phyloP scores from a whole-genome alignment of 2,797 vertebrate genomes.

The Rachycentron canadum region DNA sequence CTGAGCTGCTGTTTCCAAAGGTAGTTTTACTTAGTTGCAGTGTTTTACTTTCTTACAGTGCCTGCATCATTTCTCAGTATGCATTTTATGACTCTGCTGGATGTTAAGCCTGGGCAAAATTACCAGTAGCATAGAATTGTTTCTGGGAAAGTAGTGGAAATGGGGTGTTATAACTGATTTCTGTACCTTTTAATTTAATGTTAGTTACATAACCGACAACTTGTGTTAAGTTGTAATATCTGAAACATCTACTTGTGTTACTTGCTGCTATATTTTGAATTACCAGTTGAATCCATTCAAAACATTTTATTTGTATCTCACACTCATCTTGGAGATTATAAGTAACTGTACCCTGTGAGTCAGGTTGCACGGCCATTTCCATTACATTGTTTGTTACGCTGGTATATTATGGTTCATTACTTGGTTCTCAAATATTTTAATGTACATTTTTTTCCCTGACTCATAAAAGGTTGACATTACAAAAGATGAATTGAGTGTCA shows the following conservation, averaged over 20 bases:
- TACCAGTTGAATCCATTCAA: not conserved
- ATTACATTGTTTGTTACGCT: not conserved
- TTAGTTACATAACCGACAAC: too few species aligned
- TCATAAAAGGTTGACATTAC: not conserved
- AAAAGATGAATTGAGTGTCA: not conserved
- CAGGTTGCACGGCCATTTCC: not conserved
- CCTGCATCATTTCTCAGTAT: not conserved
- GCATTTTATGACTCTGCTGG: not conserved
- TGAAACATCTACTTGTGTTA: not conserved
- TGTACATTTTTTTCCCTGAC: not conserved
- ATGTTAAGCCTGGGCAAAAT: constrained; percentile 1
- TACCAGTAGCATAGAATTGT: not conserved
- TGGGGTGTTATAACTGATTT: too few species aligned
- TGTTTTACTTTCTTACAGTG: not conserved
- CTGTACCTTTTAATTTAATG: too few species aligned
- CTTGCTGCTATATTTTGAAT: not conserved
- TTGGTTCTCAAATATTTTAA: not conserved
- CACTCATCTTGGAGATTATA: not conserved
- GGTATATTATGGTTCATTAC: too few species aligned
- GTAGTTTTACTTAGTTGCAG: not conserved
- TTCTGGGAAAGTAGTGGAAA: not conserved
- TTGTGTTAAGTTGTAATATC: not conserved
- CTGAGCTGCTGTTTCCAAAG: not conserved
- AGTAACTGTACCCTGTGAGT: not conserved
- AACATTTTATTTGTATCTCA: not conserved